Evolutionary conservation across 2,113 vertebrate species (phyloP), one percentile per base, ranked within the genome.

Genomic region (Sigmodon hispidus): DNA sequence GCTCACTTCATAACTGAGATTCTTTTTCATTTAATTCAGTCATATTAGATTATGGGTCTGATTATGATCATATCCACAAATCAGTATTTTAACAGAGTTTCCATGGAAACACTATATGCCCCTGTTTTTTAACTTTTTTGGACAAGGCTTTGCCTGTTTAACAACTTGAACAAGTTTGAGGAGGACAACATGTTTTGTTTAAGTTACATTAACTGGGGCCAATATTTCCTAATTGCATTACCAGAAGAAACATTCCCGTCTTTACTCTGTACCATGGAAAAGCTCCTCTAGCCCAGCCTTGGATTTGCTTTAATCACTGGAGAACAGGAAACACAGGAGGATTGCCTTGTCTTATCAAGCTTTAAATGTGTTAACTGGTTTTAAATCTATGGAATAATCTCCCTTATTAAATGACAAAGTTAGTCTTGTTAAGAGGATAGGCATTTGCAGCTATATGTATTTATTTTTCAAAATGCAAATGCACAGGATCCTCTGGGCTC

Each of bases 191-290:
- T 98, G 98, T 98, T 99, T 98, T 98, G 97, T 98, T 99, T 98
- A 98, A 98, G 97, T 97, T 98, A 96, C 97, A 97, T 98, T 98
- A 98, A 96, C 98, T 98, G 96, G 59, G 97, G 98, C 98, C 98
- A 98, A 98, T 98, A 95, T 98, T 98, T 98, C 98, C 98, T 99
- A 98, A 99, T 98, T 98, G 92, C 98, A 98, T 99, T 98, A 98
- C 97, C 98, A 98, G 97, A 97, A 98, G 98, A 98, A 98, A 98
- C 95, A 97, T 97, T 97, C 97, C 70, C 81, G 87, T 94, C 97
- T 97, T 96, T 93, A 83, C 95, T 97, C 88, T 84, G 87, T 96
- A 94, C 96, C 98, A 96, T 88, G 95, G 97, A 98, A 98, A 98
- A 97, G 93, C 88, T 96, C 97, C 75, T 84, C 70, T 89, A n/a